Base-by-base conservation (phyloP, 2,888 invertebrate species). In the Rutpela maculata region DNA sequence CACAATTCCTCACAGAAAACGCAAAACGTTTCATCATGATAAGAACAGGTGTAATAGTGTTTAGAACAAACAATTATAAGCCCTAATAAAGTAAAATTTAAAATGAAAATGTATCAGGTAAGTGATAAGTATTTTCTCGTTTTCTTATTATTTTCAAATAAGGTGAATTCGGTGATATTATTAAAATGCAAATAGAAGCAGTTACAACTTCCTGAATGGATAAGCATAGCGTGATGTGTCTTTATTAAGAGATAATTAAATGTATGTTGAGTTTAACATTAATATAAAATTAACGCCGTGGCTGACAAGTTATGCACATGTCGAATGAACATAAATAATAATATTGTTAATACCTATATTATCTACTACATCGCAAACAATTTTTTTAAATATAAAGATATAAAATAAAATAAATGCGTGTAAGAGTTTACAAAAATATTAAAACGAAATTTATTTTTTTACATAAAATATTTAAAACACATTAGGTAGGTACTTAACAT, bases 61-160 rank as follows among this genome's bases (percentile, higher is more conserved):
- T 73, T 55, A 62, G 75, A n/a, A 77, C 31, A 50, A 72, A 57
- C 62, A 74, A 65, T 26, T 76, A 74, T 66, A 69, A 75, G 69
- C 59, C 77, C 65, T 77, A 77, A 66, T 65, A 72, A 3, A 15
- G 73, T 50, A 67, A 26, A 67, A 74, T 78, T 55, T 65, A 69
- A 19, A 59, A 56, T 57, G 18, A 80, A 74, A 74, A 80, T 80
- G 80, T 68, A 31, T 74, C 79, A 78, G 80, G 80, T 81, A 59
- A 73, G 79, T 76, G 50, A 17, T 10, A 38, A 1, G n/a, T n/a
- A n/a, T 31, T 57, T 63, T 65, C 17, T 35, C 4, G 50, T 12
- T 50, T 50, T 50, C 15, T 50, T 50, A 50, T 50, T 17, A 43
- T 70, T 50, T 43, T n/a, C 50, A 4, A n/a, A 5, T 50, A 50